A percentile compares a stretch with the other conserved stretches of the same genome.
Conservation (phyloP, 2,113 vertebrate species). For the Suricata suricatta region DNA sequence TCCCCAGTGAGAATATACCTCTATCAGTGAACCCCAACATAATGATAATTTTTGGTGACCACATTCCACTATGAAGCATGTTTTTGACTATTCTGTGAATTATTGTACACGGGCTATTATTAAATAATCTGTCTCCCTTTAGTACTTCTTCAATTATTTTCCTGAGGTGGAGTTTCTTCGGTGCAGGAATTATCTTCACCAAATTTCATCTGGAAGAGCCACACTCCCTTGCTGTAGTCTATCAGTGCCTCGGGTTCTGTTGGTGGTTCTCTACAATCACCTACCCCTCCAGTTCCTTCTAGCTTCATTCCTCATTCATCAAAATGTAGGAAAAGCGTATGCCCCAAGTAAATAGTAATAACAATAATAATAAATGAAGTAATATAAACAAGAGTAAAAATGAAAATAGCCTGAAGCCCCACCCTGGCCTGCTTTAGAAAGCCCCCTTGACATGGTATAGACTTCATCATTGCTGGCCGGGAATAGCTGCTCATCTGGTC, state of each 20-base stretch:
- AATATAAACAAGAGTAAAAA: background rate
- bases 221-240: background rate
- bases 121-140: background rate
- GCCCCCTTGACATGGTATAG: background rate
- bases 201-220: background rate
- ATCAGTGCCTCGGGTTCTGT: background rate
- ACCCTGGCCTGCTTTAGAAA: background rate
- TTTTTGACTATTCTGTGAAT: background rate
- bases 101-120: background rate
- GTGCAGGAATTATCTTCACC: background rate
- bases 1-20: background rate
- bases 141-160: background rate
- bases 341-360: background rate
- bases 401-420: background rate
- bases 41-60: background rate
- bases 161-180: background rate
- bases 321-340: background rate
- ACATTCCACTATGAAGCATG: background rate
- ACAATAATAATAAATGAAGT: background rate
- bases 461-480: background rate
- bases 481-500: background rate
- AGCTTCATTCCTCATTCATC: background rate
- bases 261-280: background rate
- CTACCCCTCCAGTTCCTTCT: background rate
- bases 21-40: background rate